Base-by-base conservation (phyloP, 2,113 vertebrate genomes). In the Willisornis vidua region DNA sequence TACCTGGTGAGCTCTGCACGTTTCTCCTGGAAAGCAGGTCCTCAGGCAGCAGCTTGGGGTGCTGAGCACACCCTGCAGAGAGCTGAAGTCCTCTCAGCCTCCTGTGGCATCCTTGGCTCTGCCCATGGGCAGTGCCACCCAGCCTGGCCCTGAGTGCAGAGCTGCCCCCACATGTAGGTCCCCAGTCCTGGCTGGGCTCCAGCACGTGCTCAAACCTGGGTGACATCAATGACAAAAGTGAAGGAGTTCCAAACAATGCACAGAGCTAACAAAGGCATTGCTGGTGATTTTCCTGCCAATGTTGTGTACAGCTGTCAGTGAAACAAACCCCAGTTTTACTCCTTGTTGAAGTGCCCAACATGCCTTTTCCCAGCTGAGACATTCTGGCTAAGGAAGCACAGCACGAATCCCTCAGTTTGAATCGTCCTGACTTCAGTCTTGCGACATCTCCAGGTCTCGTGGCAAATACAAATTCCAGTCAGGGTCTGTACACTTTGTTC, bases 401-500 rank as follows among this genome's bases (percentile, higher is more conserved):
- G 41, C 24, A 65, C 7, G 35, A 65, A 52, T 59, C 26, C 70
- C 95, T 79, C 63, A 26, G 3, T 86, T 81, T 73, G 76, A 84
- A 80, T 83, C 2, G 2, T 72, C 85, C 59, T 62, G 63, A 25
- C 52, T 86, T 89, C 70, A 71, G 28, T 18, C 41, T 82, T 49
- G 68, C 80, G 71, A 51, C 33, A 83, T 55, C 92, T 85, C 87
- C 39, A 35, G 63, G 68, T 90, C 74, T 87, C 0, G 0, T 89
- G 39, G 92, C 51, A 96, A 97, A 88, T 72, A 58, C 18, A 70
- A 94, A 85, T 91, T 77, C 68, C 37, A 83, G 18, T 54, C 89
- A 57, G 90, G 89, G 84, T 89, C 88, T 93, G 80, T 93, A 95
- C 92, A 73, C 68, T 95, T 95, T 17, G 57, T 96, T 96, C 82